Conservation (phyloP, 2,888 invertebrate species). For the Danaus chrysippus region DNA sequence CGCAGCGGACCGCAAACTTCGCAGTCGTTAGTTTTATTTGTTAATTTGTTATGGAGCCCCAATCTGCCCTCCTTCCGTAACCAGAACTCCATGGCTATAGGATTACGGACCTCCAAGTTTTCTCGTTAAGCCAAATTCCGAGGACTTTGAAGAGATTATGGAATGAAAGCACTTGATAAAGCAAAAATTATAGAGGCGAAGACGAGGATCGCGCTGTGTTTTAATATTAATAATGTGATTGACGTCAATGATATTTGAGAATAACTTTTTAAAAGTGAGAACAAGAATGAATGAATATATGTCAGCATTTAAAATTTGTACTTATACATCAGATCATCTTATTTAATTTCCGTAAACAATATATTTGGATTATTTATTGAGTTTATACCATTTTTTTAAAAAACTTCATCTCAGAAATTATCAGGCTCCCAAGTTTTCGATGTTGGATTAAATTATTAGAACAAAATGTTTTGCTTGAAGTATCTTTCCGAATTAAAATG, state of each 20-base stretch:
- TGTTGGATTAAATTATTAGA: slow-evolving; percentile 3
- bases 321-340: slow-evolving; percentile 41
- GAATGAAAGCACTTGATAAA: background rate
- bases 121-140: slow-evolving; percentile 40
- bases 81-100: slow-evolving; percentile 35
- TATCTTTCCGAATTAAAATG: slow-evolving; percentile 36
- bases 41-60: slow-evolving; percentile 41
- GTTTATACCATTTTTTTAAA: slow-evolving; percentile 44
- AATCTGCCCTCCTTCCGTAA: slow-evolving; percentile 26
- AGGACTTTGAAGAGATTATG: slow-evolving; percentile 23
- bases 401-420: slow-evolving; percentile 11
- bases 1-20: slow-evolving; percentile 16
- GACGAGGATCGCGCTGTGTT: no score
- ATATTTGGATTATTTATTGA: slow-evolving; percentile 47
- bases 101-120: slow-evolving; percentile 36
- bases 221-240: no score
- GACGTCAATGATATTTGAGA: no score
- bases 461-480: slow-evolving; percentile 6
- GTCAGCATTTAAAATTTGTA: slow-evolving; percentile 25
- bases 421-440: background rate
- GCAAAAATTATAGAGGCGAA: no score
- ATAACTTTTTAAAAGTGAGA: no score
- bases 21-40: slow-evolving; percentile 35
- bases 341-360: slow-evolving; percentile 60
- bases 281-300: no score